phyloP scores from a whole-genome alignment of 2,113 vertebrate genomes.

The Triplophysa siluroides region DNA sequence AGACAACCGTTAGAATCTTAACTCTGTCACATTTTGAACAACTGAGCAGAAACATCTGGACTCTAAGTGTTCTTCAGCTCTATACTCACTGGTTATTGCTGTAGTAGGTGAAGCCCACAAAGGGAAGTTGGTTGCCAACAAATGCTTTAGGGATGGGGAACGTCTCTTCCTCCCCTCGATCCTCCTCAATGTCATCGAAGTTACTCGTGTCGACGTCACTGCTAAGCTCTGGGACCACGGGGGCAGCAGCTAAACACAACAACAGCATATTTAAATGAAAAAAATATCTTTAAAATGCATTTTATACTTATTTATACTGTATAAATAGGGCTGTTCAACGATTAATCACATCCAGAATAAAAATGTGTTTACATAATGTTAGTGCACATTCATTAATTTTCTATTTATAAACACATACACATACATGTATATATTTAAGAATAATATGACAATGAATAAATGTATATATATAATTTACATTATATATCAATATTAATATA shows the following conservation, averaged over 20 bases:
- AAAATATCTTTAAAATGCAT: background rate
- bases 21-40: background rate
- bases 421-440: too few relatives aligned
- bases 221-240: slow-evolving; percentile 96
- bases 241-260: slow-evolving; percentile 83
- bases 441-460: too few relatives aligned
- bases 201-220: slow-evolving; percentile 99
- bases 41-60: background rate
- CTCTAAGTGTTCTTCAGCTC: background rate
- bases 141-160: slow-evolving; percentile 99
- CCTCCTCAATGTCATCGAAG: slow-evolving; percentile 98
- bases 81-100: slow-evolving; percentile 88
- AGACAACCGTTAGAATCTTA: background rate
- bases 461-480: too few relatives aligned
- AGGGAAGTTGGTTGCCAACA: slow-evolving; percentile 97
- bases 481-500: too few relatives aligned
- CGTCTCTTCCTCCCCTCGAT: slow-evolving; percentile 96
- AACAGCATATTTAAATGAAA: background rate
- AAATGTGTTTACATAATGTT: too few relatives aligned
- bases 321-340: too few relatives aligned
- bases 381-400: too few relatives aligned
- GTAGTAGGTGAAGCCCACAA: slow-evolving; percentile 98
- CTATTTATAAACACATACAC: too few relatives aligned
- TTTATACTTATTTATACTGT: background rate
- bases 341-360: too few relatives aligned